phyloP scores from a whole-genome alignment of 2,797 vertebrate genomes.

The Danio kyathit region DNA sequence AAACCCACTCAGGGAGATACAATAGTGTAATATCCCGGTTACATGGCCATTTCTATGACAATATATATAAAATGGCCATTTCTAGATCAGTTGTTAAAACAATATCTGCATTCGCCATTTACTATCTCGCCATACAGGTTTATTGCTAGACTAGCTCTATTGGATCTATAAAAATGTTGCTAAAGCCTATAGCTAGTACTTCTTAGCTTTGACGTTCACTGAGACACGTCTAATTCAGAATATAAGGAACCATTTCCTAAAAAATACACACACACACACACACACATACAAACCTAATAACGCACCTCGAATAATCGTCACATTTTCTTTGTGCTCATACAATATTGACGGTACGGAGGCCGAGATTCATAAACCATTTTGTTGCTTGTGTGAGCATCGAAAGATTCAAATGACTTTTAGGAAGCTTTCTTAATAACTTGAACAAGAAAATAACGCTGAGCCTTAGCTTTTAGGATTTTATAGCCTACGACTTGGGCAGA shows the following conservation, averaged over 20 bases:
- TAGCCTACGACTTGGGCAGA: constrained; percentile 9
- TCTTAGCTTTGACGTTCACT: background rate
- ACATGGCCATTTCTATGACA: background rate
- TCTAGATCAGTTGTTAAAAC: too few relatives aligned
- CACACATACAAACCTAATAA: background rate
- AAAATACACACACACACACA: too few relatives aligned
- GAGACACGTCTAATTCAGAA: background rate
- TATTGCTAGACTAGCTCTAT: background rate
- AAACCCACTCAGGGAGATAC: background rate
- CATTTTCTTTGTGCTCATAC: constrained; percentile 38
- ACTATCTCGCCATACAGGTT: background rate
- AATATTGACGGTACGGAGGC: constrained; percentile 5
- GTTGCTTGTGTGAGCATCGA: background rate
- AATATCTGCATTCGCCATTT: background rate
- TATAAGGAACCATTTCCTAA: background rate
- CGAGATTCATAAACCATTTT: constrained; percentile 6
- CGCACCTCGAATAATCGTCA: constrained; percentile 22
- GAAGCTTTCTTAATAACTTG: background rate
- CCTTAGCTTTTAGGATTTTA: background rate
- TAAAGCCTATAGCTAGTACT: background rate
- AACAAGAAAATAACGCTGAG: background rate
- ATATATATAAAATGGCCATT: background rate
- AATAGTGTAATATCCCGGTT: background rate
- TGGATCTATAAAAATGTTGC: too few relatives aligned
- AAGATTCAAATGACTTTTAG: background rate